A percentile compares a stretch with the other conserved stretches of the same genome.
Evolutionary conservation across 1,140 invertebrate genomes (phyloP).

Genomic region (Ooceraea biroi): DNA sequence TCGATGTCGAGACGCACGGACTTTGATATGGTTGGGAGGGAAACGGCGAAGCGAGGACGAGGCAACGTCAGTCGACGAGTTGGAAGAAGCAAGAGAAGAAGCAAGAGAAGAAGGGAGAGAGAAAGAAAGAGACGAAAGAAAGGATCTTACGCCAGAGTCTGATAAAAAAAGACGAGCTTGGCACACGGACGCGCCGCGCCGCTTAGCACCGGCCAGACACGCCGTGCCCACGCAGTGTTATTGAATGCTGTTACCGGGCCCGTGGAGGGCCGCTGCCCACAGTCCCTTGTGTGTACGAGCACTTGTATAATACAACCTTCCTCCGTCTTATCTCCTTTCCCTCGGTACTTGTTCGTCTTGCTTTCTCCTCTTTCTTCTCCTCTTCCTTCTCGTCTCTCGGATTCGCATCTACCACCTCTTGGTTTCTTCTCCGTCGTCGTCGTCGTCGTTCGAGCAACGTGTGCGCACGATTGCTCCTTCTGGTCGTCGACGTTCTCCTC

Average conservation of each 20-base stretch:
- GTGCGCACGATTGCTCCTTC: slow-evolving; percentile 57
- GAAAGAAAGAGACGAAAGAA: not conserved
- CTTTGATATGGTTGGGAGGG: slow-evolving; percentile 64
- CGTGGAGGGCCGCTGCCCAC: not conserved
- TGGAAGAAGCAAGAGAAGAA: slow-evolving; percentile 14
- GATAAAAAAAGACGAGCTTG: slow-evolving; percentile 61
- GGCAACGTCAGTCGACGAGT: not conserved
- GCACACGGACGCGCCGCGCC: slow-evolving; percentile 42
- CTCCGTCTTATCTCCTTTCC: not conserved
- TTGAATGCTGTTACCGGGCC: slow-evolving; percentile 51
- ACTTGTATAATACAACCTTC: slow-evolving; percentile 54
- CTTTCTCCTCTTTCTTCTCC: slow-evolving; percentile 46
- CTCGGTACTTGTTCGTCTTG: slow-evolving; percentile 14
- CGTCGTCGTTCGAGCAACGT: slow-evolving; percentile 21
- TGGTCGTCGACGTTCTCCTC: slow-evolving; percentile 59
- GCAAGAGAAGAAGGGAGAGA: slow-evolving; percentile 35
- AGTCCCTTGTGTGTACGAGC: not conserved
- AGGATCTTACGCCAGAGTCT: slow-evolving; percentile 58
- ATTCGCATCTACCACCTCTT: slow-evolving; percentile 39
- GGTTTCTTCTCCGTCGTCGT: slow-evolving; percentile 21
- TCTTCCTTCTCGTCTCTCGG: slow-evolving; percentile 15
- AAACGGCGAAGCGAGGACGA: not conserved
- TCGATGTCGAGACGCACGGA: slow-evolving; percentile 71
- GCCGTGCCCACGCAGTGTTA: slow-evolving; percentile 53
- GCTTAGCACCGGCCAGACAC: slow-evolving; percentile 61